Conservation (phyloP, 1,140 invertebrate genomes). For the Pseudobourletiella spinata region DNA sequence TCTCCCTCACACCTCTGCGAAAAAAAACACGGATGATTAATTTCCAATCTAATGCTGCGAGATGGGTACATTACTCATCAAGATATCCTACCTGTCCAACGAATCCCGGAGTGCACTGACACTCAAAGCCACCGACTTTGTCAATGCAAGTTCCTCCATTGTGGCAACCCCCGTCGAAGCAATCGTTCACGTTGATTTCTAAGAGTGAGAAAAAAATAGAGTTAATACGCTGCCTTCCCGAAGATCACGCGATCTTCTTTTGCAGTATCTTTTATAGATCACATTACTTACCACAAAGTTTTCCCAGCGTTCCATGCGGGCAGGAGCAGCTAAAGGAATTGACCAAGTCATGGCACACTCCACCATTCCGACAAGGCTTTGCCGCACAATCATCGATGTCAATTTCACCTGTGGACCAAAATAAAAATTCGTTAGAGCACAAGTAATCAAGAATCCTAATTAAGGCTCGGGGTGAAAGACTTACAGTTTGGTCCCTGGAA, state of each 20-base stretch:
- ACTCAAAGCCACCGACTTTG: constrained; percentile 81
- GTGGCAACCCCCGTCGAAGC: constrained; percentile 68
- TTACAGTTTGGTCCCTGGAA: constrained; percentile 93
- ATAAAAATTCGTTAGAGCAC: too few relatives aligned
- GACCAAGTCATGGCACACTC: constrained; percentile 80
- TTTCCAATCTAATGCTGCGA: too few relatives aligned
- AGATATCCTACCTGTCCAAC: constrained; percentile 63
- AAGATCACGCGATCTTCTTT: too few relatives aligned
- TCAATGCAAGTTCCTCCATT: constrained; percentile 92
- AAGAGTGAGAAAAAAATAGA: background rate
- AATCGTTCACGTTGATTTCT: constrained; percentile 85
- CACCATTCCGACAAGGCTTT: constrained; percentile 85
- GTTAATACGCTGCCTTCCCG: too few relatives aligned
- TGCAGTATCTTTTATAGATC: too few relatives aligned
- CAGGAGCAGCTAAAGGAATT: constrained; percentile 84
- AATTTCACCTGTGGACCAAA: background rate
- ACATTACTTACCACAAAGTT: constrained; percentile 47
- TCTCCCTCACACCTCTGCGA: constrained; percentile 44
- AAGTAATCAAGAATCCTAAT: too few relatives aligned
- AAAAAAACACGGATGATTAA: background rate
- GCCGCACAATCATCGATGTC: constrained; percentile 82
- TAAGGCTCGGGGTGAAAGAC: too few relatives aligned
- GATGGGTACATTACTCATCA: too few relatives aligned
- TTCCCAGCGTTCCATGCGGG: constrained; percentile 67
- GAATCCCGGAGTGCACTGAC: constrained; percentile 79